Evolutionary conservation across 2,113 vertebrate species (phyloP).

Genomic region (Tragelaphus strepsiceros): DNA sequence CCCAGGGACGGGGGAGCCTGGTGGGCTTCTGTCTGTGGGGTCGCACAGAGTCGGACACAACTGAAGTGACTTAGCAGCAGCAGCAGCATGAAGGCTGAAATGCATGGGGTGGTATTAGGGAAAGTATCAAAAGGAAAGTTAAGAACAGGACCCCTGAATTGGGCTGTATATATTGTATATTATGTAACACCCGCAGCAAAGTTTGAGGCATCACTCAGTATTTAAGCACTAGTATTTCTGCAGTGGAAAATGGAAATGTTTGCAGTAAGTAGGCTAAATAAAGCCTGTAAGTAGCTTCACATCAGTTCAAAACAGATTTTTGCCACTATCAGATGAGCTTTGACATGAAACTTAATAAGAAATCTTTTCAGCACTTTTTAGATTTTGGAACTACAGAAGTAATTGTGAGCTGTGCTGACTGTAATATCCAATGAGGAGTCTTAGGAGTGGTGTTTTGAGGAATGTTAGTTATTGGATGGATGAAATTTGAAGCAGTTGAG

Average conservation of each 20-base stretch:
- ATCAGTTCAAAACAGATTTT: not conserved
- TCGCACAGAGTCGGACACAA: too few relatives aligned
- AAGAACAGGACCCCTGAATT: not conserved
- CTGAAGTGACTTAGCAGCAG: too few relatives aligned
- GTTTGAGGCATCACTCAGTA: not conserved
- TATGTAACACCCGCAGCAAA: not conserved
- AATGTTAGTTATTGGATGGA: not conserved
- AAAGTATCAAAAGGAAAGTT: not conserved
- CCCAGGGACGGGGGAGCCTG: too few relatives aligned
- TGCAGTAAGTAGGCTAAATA: not conserved
- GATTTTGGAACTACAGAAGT: not conserved
- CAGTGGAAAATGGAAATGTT: not conserved
- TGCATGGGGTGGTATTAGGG: not conserved
- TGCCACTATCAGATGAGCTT: slow-evolving; percentile 8
- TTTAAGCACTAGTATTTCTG: slow-evolving; percentile 19
- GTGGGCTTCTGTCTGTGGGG: too few relatives aligned
- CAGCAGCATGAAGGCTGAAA: not conserved
- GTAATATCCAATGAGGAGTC: not conserved
- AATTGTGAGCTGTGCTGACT: not conserved
- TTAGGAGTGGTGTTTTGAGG: not conserved
- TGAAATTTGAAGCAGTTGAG: not conserved
- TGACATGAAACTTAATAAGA: not conserved
- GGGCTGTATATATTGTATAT: not conserved
- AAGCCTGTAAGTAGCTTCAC: not conserved
- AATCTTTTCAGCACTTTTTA: not conserved